phyloP scores from a whole-genome alignment of 2,113 vertebrate species.

The Pampusana beccarii region DNA sequence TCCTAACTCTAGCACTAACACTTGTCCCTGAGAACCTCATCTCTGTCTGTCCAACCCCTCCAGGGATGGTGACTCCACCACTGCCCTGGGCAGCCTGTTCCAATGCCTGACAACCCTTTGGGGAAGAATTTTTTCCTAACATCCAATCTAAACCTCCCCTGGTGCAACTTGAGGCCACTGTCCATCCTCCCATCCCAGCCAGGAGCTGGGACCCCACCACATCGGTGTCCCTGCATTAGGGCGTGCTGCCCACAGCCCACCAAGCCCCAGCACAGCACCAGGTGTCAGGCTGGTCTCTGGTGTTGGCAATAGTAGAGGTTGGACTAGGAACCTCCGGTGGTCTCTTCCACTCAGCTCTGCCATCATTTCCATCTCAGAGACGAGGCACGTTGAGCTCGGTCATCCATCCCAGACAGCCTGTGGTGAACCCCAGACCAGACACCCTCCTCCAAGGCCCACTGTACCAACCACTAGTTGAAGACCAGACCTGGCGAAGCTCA shows the following conservation, averaged over 20 bases:
- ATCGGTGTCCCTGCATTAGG: neutral
- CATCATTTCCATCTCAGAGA: rapidly evolving
- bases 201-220: neutral
- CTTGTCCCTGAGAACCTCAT: too few species aligned
- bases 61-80: too few species aligned
- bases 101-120: too few species aligned
- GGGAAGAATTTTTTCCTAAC: too few species aligned
- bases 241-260: neutral
- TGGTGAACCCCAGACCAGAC: neutral
- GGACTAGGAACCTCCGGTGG: neutral
- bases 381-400: neutral
- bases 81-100: too few species aligned
- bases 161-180: too few species aligned
- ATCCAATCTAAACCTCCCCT: too few species aligned
- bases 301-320: neutral
- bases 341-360: neutral
- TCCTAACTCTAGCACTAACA: too few species aligned
- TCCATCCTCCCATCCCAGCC: neutral
- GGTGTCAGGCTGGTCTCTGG: neutral
- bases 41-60: too few species aligned
- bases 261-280: neutral
- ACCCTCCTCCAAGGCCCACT: rapidly evolving
- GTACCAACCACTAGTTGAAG: neutral
- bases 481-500: neutral
- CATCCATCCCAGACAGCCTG: rapidly evolving